phyloP scores from a whole-genome alignment of 2,888 invertebrate species.

The Octonoba sinensis region DNA sequence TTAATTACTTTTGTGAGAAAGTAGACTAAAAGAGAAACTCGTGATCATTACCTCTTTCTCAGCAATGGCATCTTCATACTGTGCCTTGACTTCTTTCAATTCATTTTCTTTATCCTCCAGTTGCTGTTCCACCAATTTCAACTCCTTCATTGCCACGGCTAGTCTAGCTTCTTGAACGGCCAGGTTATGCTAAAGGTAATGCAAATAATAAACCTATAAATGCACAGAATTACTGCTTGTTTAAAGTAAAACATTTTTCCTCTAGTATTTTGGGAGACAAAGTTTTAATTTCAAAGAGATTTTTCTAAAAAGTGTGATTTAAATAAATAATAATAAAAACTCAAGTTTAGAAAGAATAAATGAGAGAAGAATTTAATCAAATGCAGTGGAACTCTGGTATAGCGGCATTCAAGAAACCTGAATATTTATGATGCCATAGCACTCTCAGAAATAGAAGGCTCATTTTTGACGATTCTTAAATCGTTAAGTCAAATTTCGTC shows the following conservation, averaged over 20 bases:
- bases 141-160: constrained; percentile 59
- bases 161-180: constrained; percentile 61
- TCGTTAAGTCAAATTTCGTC: too few relatives aligned
- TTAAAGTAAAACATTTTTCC: neutral
- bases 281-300: neutral
- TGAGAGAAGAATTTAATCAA: neutral
- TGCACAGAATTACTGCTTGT: neutral
- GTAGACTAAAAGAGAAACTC: too few relatives aligned
- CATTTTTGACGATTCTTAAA: too few relatives aligned
- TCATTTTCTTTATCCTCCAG: constrained; percentile 91
- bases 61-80: constrained; percentile 92
- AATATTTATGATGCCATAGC: too few relatives aligned
- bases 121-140: constrained; percentile 78
- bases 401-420: too few relatives aligned
- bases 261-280: neutral
- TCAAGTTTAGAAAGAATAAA: neutral
- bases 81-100: constrained; percentile 87
- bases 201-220: neutral
- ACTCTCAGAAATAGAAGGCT: too few relatives aligned
- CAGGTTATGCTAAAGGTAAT: constrained; percentile 73
- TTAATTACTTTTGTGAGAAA: too few relatives aligned
- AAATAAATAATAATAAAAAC: neutral
- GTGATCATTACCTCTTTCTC: constrained; percentile 78
- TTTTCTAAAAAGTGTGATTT: too few relatives aligned
- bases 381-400: neutral